Evolutionary conservation across 2,888 invertebrate species (phyloP).

Genomic region (Spatulosminthurus flaviceps): DNA sequence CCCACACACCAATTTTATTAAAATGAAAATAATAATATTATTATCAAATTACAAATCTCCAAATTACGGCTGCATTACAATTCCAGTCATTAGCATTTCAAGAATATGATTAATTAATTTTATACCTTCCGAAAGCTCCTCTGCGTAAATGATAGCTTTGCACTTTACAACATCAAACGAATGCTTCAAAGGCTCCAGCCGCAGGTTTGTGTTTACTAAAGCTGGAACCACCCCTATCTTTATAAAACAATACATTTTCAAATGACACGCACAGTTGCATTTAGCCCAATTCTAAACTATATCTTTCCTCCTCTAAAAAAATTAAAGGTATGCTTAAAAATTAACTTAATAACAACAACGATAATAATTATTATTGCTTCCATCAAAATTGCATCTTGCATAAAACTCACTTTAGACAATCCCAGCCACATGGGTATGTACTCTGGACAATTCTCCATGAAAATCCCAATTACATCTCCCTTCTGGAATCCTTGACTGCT

Average conservation of each 20-base stretch:
- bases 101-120: no score
- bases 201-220: constrained; percentile 91
- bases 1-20: not conserved
- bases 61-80: no score
- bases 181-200: constrained; percentile 83
- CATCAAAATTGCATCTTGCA: no score
- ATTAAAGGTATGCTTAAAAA: no score
- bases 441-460: constrained; percentile 91
- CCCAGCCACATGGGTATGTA: constrained; percentile 93
- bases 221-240: constrained; percentile 79
- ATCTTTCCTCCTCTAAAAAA: no score
- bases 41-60: no score
- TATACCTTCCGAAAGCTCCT: constrained; percentile 69
- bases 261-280: no score
- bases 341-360: no score
- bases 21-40: not conserved
- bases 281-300: no score
- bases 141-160: constrained; percentile 84
- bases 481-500: constrained; percentile 80
- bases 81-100: no score
- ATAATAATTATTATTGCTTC: no score
- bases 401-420: constrained; percentile 75
- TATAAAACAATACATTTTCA: no score
- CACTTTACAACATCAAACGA: constrained; percentile 86
- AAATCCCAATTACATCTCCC: constrained; percentile 87